A percentile compares a stretch with the other conserved stretches of the same genome.
These are phyloP conservation scores for Taenioides sp. DNA, from an alignment of 2,797 vertebrate genomes.

Conservation along the genomic window DNA sequence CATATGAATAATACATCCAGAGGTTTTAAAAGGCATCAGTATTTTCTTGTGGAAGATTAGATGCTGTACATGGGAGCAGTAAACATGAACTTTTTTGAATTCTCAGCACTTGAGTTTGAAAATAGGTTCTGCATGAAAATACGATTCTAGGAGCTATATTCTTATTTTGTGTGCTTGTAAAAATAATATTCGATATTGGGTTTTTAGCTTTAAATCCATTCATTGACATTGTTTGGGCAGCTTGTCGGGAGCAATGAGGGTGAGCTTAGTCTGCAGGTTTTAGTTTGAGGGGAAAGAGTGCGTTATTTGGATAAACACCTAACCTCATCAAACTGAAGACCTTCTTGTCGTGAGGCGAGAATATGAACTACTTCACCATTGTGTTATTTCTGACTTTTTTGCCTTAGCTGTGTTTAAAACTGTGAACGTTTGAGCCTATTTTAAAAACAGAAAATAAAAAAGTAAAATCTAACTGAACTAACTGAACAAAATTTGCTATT, in stretches of 20 bases:
- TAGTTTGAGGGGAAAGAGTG: not conserved
- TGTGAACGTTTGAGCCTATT: too few relatives aligned
- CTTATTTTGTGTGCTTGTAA: not conserved
- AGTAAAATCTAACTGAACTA: too few relatives aligned
- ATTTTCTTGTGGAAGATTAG: slow-evolving; percentile 24
- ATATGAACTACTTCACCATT: not conserved
- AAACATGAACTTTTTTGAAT: slow-evolving; percentile 18
- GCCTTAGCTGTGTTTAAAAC: too few relatives aligned
- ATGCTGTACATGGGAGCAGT: slow-evolving; percentile 19
- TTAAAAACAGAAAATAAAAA: too few relatives aligned
- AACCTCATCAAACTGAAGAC: not conserved
- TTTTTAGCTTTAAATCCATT: not conserved
- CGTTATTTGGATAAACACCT: not conserved
- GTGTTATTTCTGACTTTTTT: not conserved
- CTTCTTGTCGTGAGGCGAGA: not conserved
- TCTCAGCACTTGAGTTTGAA: not conserved
- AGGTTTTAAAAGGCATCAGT: slow-evolving; percentile 44
- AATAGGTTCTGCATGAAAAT: not conserved
- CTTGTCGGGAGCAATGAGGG: not conserved
- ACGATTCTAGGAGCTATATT: not conserved
- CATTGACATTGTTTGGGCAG: not conserved
- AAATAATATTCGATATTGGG: not conserved
- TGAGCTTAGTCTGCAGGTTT: not conserved
- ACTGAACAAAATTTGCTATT: too few relatives aligned
- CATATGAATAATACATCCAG: slow-evolving; percentile 61